Base-by-base conservation (phyloP, 2,113 vertebrate genomes). In the Pelodiscus sinensis region DNA sequence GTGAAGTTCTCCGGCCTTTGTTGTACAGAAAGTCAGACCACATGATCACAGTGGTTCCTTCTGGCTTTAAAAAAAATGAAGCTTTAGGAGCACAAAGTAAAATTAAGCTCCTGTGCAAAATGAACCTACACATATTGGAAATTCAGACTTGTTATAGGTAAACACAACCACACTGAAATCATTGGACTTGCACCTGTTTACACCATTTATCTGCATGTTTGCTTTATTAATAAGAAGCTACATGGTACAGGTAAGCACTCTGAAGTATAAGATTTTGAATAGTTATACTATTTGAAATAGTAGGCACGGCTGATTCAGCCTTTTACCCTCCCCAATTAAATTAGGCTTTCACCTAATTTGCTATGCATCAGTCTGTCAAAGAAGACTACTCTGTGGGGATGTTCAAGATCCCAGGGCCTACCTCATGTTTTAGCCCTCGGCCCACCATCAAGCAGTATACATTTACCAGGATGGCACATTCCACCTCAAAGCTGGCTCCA, bases 161-260 rank as follows among this genome's bases (percentile, higher is more conserved):
- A 22, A 22, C 15, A 31, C 68, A 85, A 88, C 4, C 31, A n/a
- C 55, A 92, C 50, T 12, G 62, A 65, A 27, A 35, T 58, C 51
- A 25, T 51, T 60, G 85, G 65, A 83, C n/a, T 71, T 88, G 82
- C 14, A 56, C 12, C 27, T 73, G 3, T 29, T 54, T 85, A 13
- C 24, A 50, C 75, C 73, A 7, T 81, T 27, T 80, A 24, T 50
- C 52, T 60, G 19, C 13, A 81, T 2, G 12, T 8, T 58, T 8
- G n/a, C 16, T 6, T 56, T 68, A 68, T 14, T 84, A 19, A n/a
- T 6, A 5, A 90, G 80, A 84, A 91, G 29, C 55, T 14, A 12
- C 0, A 35, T 18, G 22, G 19, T 0, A 86, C 0, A 80, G 25
- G 29, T 52, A 10, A 86, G 19, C n/a, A 50, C 8, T 2, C 5